Base-by-base conservation (phyloP, 2,113 vertebrate species). In the Callionymus lyra region DNA sequence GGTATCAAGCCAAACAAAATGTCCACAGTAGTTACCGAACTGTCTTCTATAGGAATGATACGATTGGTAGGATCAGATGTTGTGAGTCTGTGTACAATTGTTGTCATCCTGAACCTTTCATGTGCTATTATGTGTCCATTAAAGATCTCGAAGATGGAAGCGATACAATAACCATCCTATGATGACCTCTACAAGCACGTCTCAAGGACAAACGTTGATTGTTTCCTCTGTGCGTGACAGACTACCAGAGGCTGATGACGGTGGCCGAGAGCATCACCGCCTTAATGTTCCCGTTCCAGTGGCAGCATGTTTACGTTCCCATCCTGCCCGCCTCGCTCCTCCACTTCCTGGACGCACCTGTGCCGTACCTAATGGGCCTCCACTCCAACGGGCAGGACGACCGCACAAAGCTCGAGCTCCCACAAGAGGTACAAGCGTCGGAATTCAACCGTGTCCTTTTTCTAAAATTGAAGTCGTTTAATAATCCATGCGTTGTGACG, bases 291-390 rank as follows among this genome's bases (percentile, higher is more conserved):
- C 95, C 95, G 0, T 99, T 88, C 77, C 93, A 96, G 53, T 98
- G 95, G 95, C 95, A 99, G 72, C 95, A 99, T 0, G 95, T 98
- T 1, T 98, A 98, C 0, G 94, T 98, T n/a, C 95, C 95, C 68
- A 98, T 99, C 66, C 89, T 98, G 44, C 95, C 94, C 1, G 93
- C 94, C 19, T 97, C 93, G 16, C 89, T 98, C 37, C 87, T 94
- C 34, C 93, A 99, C 76, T 98, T 99, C 64, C 89, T 99, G 45
- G 95, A 99, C 0, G 95, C 95, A 51, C 95, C 95, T 0, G 95
- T 99, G 62, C 95, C 95, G 36, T 99, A 99, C 73, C 77, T 99
- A 65, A 99, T 99, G 95, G 95, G 95, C 13, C 87, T 99, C 46
- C 95, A 98, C 74, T 97, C 94, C 13, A 96, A 97, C 57, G 92